Evolutionary conservation across 2,113 vertebrate genomes (phyloP), one percentile per base, ranked within the genome.

Genomic region (Synodontis membranacea): DNA sequence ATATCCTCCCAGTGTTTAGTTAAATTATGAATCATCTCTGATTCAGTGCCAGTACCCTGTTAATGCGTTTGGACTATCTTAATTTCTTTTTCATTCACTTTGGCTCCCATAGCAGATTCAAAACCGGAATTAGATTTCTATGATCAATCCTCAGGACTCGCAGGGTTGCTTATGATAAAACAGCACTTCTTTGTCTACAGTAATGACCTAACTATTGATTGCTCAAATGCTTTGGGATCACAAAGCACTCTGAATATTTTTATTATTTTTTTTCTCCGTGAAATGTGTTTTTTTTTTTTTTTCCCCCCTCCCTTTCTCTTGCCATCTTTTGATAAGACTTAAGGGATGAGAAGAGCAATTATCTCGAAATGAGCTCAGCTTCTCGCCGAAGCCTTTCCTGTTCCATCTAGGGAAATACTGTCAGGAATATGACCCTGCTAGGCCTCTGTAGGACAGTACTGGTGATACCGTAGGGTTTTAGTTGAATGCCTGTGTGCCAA

Each of bases 351-450:
- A 91, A 90, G 91, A 89, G 92, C 93, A 94, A 94, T 94, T 94
- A 94, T 89, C 92, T 94, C 84, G 85, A 94, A 94, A 94, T 94
- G 91, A 93, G 93, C 91, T 92, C 89, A 89, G 93, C 92, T 93
- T 90, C 92, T 93, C 86, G 90, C 92, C 25, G 88, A 93, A 91
- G 89, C 84, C 66, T 84, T 83, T 86, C 10, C 54, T 66, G 80
- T 56, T 52, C 75, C 89, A 79, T 87, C 86, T 89, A 89, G 91
- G 90, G 92, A 92, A 92, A 92, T 89, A 90, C 90, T 87, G 90
- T 90, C 80, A 88, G 89, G 91, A 90, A 94, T 91, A 93, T 91
- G 90, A 90, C 89, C 90, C 93, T 91, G 92, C 92, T 92, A 90
- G 89, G 89, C 91, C 92, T 92, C 92, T 89, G 82, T 87, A 89